Evolutionary conservation across 2,797 vertebrate genomes (phyloP), one percentile per base, ranked within the genome.

Genomic region (Sebastes cheni): DNA sequence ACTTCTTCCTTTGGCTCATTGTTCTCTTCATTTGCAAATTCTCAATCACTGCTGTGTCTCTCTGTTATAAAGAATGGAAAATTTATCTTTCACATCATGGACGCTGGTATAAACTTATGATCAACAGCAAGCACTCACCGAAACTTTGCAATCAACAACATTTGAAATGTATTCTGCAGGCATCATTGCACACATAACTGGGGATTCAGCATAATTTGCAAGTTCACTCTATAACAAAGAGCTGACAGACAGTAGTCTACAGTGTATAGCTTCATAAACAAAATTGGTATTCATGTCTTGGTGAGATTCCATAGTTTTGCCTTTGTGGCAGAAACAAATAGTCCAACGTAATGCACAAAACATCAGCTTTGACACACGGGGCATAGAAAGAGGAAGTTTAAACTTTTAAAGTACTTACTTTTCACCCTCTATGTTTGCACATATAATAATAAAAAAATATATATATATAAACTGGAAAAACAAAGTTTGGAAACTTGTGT

Each of bases 161-260:
- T 84, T 83, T 85, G 66, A 82, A 88, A 85, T 91, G 75, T 78
- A 86, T 93, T 90, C 81, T 87, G 77, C 62, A 77, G 66, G 88
- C 87, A 83, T 90, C 77, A 76, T 67, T 82, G 86, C 69, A 70
- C 81, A 67, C 76, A 59, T 84, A 88, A 89, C 88, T 77, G 70
- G 67, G 66, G 74, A 81, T 81, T 91, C 87, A 84, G 79, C 84
- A 75, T 74, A 59, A 85, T 88, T 80, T 84, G 22, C 39, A 58
- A 62, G 67, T 61, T 36, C 52, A 59, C 36, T 13, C 8, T 70
- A 8, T 71, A 80, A 79, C 75, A 75, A 77, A 74, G 69, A 82
- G 85, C 72, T 74, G 80, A 79, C 70, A 82, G 73, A 76, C 55
- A 59, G 32, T 10, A 13, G 52, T 71, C 36, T 72, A 16, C 27